phyloP scores from a whole-genome alignment of 2,888 invertebrate genomes.

The Hyposoter dolosus region DNA sequence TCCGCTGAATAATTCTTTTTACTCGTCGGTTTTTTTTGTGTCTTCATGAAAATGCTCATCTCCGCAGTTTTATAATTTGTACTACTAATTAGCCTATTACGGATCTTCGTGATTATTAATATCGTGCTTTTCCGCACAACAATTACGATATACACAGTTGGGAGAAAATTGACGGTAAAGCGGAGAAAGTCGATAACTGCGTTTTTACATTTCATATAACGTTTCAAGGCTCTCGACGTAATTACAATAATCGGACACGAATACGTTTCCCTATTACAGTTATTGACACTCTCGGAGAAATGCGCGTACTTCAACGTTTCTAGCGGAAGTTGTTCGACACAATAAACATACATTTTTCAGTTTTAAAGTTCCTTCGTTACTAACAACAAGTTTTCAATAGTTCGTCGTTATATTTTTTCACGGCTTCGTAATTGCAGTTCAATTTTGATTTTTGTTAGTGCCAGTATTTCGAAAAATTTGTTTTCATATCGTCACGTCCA shows the following conservation, averaged over 20 bases:
- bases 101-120: constrained; percentile 5
- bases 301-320: not conserved
- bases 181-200: constrained; percentile 74
- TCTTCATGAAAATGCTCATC: not conserved
- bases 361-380: not conserved
- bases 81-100: constrained; percentile 27
- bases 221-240: constrained; percentile 77
- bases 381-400: no score
- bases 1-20: not conserved
- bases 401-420: no score
- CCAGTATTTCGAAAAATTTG: not conserved
- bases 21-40: not conserved
- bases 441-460: not conserved
- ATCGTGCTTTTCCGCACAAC: constrained; percentile 36
- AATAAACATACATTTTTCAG: not conserved
- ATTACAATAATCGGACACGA: constrained; percentile 66
- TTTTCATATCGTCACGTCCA: not conserved
- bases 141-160: constrained; percentile 32
- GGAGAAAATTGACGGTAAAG: constrained; percentile 41
- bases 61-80: constrained; percentile 2
- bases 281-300: constrained; percentile 31
- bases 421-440: no score
- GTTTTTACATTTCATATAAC: constrained; percentile 68
- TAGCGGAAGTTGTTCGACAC: not conserved
- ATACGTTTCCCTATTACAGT: not conserved